Percentiles rank a stretch among this genome's conserved stretches.
phyloP scores from a whole-genome alignment of 2,797 vertebrate species.

The Paratrypauchen microcephalus region DNA sequence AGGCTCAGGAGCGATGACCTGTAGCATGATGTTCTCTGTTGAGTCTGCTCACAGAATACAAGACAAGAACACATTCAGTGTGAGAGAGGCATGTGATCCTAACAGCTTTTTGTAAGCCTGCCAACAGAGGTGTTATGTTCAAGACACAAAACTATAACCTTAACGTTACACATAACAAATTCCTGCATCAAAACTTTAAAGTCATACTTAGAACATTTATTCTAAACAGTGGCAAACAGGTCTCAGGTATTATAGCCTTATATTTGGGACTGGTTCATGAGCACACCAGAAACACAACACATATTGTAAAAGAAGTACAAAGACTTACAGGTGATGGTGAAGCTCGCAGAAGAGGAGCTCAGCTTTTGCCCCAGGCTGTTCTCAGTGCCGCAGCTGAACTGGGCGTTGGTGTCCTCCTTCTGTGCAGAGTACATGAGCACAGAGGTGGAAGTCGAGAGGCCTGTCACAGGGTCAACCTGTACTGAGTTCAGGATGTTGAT shows the following conservation, averaged over 20 bases:
- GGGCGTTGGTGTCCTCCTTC: constrained; percentile 83
- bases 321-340: constrained; percentile 92
- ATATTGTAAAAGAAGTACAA: not conserved
- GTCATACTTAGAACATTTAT: not conserved
- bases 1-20: constrained; percentile 76
- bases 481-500: constrained; percentile 63
- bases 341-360: constrained; percentile 77
- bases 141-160: constrained; percentile 43
- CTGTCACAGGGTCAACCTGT: constrained; percentile 71
- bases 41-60: constrained; percentile 81
- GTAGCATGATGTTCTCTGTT: constrained; percentile 88
- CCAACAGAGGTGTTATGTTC: constrained; percentile 17
- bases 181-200: not conserved
- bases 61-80: constrained; percentile 13
- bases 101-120: constrained; percentile 20
- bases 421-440: constrained; percentile 83
- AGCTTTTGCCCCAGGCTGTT: constrained; percentile 54
- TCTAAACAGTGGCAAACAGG: not conserved
- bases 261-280: not conserved
- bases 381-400: constrained; percentile 83
- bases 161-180: not conserved
- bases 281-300: not conserved
- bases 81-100: constrained; percentile 13
- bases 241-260: not conserved
- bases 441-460: constrained; percentile 83